Conservation (phyloP, 2,888 invertebrate species). For the Nomada ruficornis region DNA sequence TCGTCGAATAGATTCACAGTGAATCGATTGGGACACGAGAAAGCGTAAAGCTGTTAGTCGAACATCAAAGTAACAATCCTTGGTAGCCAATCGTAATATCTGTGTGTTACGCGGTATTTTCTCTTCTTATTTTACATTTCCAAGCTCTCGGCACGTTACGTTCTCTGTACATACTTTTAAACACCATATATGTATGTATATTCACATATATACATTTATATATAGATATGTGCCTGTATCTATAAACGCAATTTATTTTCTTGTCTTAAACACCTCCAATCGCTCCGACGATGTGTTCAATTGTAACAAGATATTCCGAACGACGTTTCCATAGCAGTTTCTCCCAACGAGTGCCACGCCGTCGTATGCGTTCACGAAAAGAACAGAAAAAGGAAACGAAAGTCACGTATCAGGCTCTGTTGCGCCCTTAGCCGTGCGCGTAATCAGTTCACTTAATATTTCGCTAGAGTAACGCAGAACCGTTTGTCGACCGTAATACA, state of each 20-base stretch:
- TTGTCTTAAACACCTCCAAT: background rate
- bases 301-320: background rate
- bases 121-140: slow-evolving; percentile 1
- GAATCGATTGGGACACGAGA: background rate
- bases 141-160: slow-evolving; percentile 2
- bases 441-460: slow-evolving; percentile 53
- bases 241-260: background rate
- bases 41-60: background rate
- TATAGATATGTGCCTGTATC: no score
- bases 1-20: background rate
- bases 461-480: slow-evolving; percentile 54
- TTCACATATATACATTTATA: background rate
- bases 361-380: background rate
- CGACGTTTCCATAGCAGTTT: background rate
- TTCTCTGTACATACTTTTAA: slow-evolving; percentile 7
- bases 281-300: background rate
- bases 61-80: slow-evolving; percentile 14
- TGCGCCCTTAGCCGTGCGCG: slow-evolving; percentile 21
- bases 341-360: slow-evolving; percentile 12
- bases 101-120: slow-evolving; percentile 3
- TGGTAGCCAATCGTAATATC: slow-evolving; percentile 7
- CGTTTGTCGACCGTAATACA: slow-evolving; percentile 41
- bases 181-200: background rate
- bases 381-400: background rate
- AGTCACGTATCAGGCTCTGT: slow-evolving; percentile 8